A percentile compares a stretch with the other conserved stretches of the same genome.
phyloP scores from a whole-genome alignment of 2,113 vertebrate genomes.

The Probosciger aterrimus region DNA sequence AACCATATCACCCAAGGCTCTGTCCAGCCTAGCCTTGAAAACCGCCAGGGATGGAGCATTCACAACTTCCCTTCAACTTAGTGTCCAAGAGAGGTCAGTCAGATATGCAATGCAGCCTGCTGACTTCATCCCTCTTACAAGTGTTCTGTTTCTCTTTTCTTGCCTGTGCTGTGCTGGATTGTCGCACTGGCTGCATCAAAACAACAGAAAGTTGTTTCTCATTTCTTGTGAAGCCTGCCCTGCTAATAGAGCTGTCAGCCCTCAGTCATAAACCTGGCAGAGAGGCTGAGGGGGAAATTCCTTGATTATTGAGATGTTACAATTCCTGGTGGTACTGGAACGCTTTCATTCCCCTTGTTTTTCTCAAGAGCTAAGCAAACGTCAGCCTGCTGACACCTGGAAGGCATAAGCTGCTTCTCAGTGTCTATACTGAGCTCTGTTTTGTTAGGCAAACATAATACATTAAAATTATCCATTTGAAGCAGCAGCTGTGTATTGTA shows the following conservation, averaged over 20 bases:
- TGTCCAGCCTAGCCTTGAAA: too few relatives aligned
- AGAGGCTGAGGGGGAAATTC: neutral
- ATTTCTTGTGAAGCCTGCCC: neutral
- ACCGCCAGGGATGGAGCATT: too few relatives aligned
- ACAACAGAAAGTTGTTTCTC: neutral
- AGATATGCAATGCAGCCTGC: neutral
- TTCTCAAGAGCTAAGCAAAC: neutral
- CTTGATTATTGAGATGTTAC: neutral
- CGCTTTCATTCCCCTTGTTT: neutral
- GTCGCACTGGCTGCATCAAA: neutral
- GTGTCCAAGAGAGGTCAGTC: neutral
- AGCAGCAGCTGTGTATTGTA: conserved; percentile 19
- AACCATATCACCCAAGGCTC: too few relatives aligned
- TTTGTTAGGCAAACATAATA: conserved; percentile 15
- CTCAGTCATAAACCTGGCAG: rapidly evolving
- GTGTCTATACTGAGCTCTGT: neutral
- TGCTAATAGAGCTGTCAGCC: neutral
- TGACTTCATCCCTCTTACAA: neutral
- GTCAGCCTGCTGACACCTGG: conserved; percentile 1
- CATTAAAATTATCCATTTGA: neutral
- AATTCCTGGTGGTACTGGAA: neutral
- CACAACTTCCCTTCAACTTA: too few relatives aligned
- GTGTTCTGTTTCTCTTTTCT: neutral
- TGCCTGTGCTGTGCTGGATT: neutral
- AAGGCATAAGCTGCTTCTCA: neutral